Percentiles rank a stretch among this genome's conserved stretches.
These are phyloP conservation scores for Zaprionus africanus DNA, from an alignment of 1,140 invertebrate species.

Conservation along the genomic window DNA sequence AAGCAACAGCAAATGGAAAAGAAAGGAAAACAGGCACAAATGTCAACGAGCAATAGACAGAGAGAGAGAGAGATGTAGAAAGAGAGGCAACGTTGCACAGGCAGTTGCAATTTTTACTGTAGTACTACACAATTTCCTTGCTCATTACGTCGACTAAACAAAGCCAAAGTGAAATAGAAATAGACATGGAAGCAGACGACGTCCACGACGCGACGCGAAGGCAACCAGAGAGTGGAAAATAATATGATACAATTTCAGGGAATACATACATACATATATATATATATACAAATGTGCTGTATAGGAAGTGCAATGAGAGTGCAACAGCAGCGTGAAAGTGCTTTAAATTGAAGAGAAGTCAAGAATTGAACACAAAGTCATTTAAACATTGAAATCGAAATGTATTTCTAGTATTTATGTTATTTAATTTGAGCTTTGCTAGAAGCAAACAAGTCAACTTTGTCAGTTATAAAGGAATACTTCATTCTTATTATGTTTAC, in stretches of 20 bases:
- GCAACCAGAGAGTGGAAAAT: constrained; percentile 40
- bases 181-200: constrained; percentile 25
- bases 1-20: constrained; percentile 40
- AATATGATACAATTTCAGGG: constrained; percentile 48
- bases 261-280: not conserved
- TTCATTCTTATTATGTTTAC: constrained; percentile 5
- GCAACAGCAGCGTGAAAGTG: constrained; percentile 16
- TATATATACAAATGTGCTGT: constrained; percentile 1
- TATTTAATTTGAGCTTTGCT: not conserved
- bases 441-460: not conserved
- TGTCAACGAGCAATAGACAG: constrained; percentile 41
- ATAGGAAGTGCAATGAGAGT: constrained; percentile 10
- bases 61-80: constrained; percentile 7
- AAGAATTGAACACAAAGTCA: not conserved
- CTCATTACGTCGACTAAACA: constrained; percentile 58
- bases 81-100: constrained; percentile 43
- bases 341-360: not conserved
- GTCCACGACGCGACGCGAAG: constrained; percentile 1
- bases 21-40: constrained; percentile 49
- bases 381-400: not conserved
- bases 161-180: constrained; percentile 46
- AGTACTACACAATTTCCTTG: constrained; percentile 52
- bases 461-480: constrained; percentile 4
- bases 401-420: not conserved
- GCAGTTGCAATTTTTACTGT: constrained; percentile 50